These are phyloP conservation scores for Maconellicoccus hirsutus DNA, from an alignment of 1,140 invertebrate species.

Conservation along the genomic window DNA sequence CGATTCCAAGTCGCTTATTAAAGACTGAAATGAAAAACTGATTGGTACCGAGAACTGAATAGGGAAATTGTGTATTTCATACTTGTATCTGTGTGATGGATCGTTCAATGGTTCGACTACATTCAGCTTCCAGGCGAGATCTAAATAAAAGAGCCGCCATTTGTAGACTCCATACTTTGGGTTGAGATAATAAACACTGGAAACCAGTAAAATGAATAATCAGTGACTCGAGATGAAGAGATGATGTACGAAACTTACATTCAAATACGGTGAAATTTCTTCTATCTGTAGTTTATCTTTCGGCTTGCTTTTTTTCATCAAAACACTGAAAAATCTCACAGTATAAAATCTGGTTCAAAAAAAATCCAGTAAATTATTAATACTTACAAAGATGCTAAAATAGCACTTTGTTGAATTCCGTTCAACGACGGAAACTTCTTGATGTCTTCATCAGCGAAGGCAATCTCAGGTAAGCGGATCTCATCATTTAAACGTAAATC, in stretches of 20 bases:
- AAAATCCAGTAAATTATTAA: slow-evolving; percentile 27
- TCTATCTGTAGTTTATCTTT: slow-evolving; percentile 64
- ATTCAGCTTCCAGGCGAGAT: slow-evolving; percentile 51
- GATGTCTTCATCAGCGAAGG: slow-evolving; percentile 50
- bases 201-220: slow-evolving; percentile 19
- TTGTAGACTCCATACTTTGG: slow-evolving; percentile 39
- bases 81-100: slow-evolving; percentile 59
- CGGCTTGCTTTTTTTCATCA: slow-evolving; percentile 56
- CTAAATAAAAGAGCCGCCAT: slow-evolving; percentile 35
- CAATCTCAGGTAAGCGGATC: slow-evolving; percentile 60
- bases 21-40: slow-evolving; percentile 39
- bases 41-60: background rate
- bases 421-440: slow-evolving; percentile 45
- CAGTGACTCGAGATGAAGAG: slow-evolving; percentile 11
- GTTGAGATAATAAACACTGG: slow-evolving; percentile 35
- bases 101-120: slow-evolving; percentile 68
- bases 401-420: slow-evolving; percentile 61
- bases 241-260: slow-evolving; percentile 40
- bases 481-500: slow-evolving; percentile 70
- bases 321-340: slow-evolving; percentile 37
- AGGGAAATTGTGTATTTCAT: background rate
- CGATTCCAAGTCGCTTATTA: slow-evolving; percentile 48
- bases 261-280: slow-evolving; percentile 66
- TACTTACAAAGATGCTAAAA: slow-evolving; percentile 56
- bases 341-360: background rate